Percentiles rank a stretch among this genome's conserved stretches.
Evolutionary conservation across 2,797 vertebrate genomes (phyloP).

Genomic region (Phyllotis vaccarum): DNA sequence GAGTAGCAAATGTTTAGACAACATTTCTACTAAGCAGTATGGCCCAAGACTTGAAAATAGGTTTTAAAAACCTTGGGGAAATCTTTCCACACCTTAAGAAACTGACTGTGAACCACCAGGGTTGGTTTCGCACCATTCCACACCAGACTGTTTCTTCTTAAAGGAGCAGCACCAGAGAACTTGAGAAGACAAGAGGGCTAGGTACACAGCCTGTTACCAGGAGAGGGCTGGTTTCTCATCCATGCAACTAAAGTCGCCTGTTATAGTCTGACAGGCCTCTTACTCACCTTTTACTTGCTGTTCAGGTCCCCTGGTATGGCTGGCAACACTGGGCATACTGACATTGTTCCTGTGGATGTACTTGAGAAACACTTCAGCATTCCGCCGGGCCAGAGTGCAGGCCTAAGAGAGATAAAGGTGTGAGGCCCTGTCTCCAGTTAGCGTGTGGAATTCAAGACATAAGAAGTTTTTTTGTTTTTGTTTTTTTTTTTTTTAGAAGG

Average conservation of each 20-base stretch:
- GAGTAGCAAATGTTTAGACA: neutral
- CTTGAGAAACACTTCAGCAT: conserved; percentile 98
- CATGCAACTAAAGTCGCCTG: fast-evolving
- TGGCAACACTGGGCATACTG: conserved; percentile 94
- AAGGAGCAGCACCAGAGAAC: neutral
- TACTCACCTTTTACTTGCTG: conserved; percentile 97
- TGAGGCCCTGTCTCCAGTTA: neutral
- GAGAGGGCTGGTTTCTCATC: neutral
- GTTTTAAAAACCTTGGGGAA: neutral
- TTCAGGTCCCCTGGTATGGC: conserved; percentile 95
- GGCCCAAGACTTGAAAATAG: neutral
- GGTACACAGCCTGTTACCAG: neutral
- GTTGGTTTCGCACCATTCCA: neutral
- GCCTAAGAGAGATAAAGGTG: conserved; percentile 89
- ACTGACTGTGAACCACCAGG: neutral
- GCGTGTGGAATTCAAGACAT: neutral
- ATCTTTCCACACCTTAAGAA: neutral
- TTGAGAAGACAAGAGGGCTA: neutral
- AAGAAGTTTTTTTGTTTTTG: no score
- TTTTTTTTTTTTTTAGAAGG: no score
- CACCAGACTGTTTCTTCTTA: neutral
- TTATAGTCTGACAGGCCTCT: neutral
- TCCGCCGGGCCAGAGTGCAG: conserved; percentile 96
- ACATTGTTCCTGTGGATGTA: conserved; percentile 99
- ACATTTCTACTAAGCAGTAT: neutral